Conservation (phyloP, 2,113 vertebrate genomes). For the Microtus pennsylvanicus region DNA sequence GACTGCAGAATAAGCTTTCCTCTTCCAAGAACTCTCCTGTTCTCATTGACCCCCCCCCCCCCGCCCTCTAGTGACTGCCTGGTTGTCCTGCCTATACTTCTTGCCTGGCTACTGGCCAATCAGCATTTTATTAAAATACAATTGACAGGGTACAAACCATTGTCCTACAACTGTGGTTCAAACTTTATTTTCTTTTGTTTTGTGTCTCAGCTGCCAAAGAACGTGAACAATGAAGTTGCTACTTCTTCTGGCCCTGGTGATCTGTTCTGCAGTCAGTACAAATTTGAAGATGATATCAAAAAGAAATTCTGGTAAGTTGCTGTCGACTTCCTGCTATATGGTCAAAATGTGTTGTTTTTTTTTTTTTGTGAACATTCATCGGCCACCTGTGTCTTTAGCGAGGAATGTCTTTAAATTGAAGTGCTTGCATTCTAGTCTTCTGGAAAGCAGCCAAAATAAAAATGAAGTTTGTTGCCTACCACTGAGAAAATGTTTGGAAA, state of each 20-base stretch:
- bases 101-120: no score
- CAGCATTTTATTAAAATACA: no score
- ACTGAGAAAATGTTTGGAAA: conserved; percentile 53
- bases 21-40: no score
- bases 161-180: conserved; percentile 48
- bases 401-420: conserved; percentile 54
- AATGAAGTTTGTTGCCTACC: conserved; percentile 60
- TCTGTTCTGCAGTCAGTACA: conserved; percentile 90
- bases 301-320: conserved; percentile 96
- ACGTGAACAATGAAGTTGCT: conserved; percentile 92
- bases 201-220: conserved; percentile 86
- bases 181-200: conserved; percentile 72
- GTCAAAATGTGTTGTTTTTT: conserved; percentile 46
- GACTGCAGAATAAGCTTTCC: no score
- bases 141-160: no score
- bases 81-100: no score
- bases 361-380: conserved; percentile 14
- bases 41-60: no score
- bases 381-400: conserved; percentile 39
- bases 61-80: no score
- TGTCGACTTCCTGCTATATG: conserved; percentile 71
- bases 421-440: conserved; percentile 41
- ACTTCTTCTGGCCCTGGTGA: conserved; percentile 90
- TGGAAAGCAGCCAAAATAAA: conserved; percentile 59
- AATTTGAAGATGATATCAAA: conserved; percentile 96